Percentiles rank a stretch among this genome's conserved stretches.
phyloP scores from a whole-genome alignment of 2,888 invertebrate species.

The Pammene aurita region DNA sequence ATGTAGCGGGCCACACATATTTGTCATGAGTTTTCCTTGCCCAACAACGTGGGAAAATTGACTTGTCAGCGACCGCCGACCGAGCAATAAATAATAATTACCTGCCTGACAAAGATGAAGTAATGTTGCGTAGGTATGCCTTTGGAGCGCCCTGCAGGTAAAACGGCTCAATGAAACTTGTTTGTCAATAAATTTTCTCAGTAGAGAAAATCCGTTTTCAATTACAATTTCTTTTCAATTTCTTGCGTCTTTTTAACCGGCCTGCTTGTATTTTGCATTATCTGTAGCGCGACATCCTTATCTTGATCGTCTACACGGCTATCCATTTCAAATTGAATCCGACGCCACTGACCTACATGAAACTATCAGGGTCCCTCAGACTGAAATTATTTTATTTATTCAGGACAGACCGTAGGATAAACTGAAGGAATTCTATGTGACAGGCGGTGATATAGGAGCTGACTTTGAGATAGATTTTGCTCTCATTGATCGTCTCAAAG shows the following conservation, averaged over 20 bases:
- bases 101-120: too few relatives aligned
- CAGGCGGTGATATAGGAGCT: slow-evolving; percentile 4
- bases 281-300: neutral
- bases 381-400: slow-evolving; percentile 22
- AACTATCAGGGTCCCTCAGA: slow-evolving; percentile 9
- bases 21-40: too few relatives aligned
- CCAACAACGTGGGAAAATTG: too few relatives aligned
- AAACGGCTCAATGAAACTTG: too few relatives aligned
- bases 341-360: slow-evolving; percentile 29
- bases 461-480: slow-evolving; percentile 1
- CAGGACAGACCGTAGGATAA: slow-evolving; percentile 1
- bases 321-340: slow-evolving; percentile 29
- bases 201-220: too few relatives aligned
- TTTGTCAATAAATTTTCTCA: too few relatives aligned
- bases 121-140: too few relatives aligned
- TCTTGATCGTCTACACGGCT: slow-evolving; percentile 12
- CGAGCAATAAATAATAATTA: too few relatives aligned
- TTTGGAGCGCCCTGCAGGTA: too few relatives aligned
- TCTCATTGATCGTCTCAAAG: neutral
- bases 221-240: neutral
- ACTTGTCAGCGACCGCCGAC: too few relatives aligned
- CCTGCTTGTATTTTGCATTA: neutral
- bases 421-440: slow-evolving; percentile 8
- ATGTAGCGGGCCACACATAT: too few relatives aligned
- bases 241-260: neutral